phyloP scores from a whole-genome alignment of 2,113 vertebrate genomes.

The Progne subis region DNA sequence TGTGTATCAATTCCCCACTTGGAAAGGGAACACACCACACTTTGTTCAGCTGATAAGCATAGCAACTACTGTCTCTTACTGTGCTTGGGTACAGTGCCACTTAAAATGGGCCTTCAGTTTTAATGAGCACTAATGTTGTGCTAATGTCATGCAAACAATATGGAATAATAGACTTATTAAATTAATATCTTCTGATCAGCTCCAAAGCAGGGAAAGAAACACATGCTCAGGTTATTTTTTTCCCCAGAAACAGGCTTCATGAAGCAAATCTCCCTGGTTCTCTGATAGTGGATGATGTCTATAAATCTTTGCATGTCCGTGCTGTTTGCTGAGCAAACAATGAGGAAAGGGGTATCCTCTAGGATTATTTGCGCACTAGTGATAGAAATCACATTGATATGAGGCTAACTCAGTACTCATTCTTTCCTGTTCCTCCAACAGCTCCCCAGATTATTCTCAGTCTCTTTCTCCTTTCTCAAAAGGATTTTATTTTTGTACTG shows the following conservation, averaged over 20 bases:
- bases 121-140: background rate
- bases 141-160: slow-evolving; percentile 23
- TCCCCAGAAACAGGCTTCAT: background rate
- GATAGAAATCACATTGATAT: slow-evolving; percentile 50
- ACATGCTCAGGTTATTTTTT: background rate
- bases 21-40: background rate
- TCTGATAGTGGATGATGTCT: background rate
- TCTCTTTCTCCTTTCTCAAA: background rate
- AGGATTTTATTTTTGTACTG: slow-evolving; percentile 8
- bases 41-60: slow-evolving; percentile 38
- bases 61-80: background rate
- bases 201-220: slow-evolving; percentile 11
- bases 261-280: background rate
- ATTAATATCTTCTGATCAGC: background rate
- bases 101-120: background rate
- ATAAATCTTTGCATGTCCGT: slow-evolving; percentile 49
- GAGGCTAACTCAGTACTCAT: background rate
- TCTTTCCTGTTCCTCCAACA: background rate
- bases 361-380: slow-evolving; percentile 46
- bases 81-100: background rate
- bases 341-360: slow-evolving; percentile 5
- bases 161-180: slow-evolving; percentile 1
- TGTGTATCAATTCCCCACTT: slow-evolving; percentile 22
- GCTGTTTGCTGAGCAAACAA: slow-evolving; percentile 34
- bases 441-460: background rate